Evolutionary conservation across 1,140 invertebrate species (phyloP).

Genomic region (Drosophila biarmipes): DNA sequence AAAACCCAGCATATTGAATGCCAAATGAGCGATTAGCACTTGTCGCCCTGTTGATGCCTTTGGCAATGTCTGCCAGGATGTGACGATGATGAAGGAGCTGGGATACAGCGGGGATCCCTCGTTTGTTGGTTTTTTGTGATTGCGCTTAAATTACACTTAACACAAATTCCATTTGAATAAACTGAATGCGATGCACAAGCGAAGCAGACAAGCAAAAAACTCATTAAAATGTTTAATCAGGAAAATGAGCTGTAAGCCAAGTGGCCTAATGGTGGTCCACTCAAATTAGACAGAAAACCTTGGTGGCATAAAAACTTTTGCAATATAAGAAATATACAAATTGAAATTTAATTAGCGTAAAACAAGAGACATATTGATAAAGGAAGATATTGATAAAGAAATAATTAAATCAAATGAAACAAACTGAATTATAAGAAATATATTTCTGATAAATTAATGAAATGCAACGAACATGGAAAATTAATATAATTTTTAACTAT

Average conservation of each 20-base stretch:
- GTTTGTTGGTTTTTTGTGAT: conserved; percentile 45
- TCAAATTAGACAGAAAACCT: not conserved
- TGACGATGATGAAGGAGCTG: conserved; percentile 31
- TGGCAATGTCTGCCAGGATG: conserved; percentile 32
- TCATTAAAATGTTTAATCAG: conserved; percentile 34
- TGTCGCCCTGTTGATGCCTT: conserved; percentile 41
- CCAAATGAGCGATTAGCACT: conserved; percentile 72
- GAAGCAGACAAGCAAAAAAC: conserved; percentile 10
- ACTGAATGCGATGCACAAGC: conserved; percentile 25
- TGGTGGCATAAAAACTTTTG: too few relatives aligned
- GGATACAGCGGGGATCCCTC: not conserved
- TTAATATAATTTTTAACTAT: too few relatives aligned
- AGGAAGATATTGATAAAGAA: not conserved
- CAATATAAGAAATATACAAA: too few relatives aligned
- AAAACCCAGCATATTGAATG: conserved; percentile 59
- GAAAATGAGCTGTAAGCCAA: conserved; percentile 5
- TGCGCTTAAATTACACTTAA: conserved; percentile 57
- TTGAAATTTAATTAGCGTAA: too few relatives aligned
- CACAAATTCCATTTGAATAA: conserved; percentile 63
- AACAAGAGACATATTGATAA: not conserved
- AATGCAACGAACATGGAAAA: too few relatives aligned
- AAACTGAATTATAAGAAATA: not conserved
- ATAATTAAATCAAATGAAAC: not conserved
- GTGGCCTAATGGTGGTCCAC: not conserved
- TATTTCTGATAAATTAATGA: not conserved